Evolutionary conservation across 2,888 invertebrate genomes (phyloP).

Genomic region (Balanococcus diminutus): DNA sequence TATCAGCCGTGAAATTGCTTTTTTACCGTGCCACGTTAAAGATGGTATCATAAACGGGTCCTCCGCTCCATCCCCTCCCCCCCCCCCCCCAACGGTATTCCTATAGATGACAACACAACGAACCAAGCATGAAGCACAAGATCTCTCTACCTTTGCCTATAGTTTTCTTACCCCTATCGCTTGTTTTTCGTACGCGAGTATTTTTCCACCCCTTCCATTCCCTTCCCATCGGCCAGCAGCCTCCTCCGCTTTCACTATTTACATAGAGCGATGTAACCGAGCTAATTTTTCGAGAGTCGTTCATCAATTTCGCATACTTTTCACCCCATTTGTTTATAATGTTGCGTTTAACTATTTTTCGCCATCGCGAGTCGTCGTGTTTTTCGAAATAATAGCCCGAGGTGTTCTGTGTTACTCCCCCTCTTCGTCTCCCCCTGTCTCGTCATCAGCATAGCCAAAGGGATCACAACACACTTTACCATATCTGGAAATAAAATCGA

Average conservation of each 20-base stretch:
- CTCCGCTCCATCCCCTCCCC: too few relatives aligned
- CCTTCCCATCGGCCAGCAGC: too few relatives aligned
- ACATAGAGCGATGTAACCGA: not conserved
- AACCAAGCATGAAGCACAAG: not conserved
- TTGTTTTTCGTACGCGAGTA: not conserved
- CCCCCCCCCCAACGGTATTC: too few relatives aligned
- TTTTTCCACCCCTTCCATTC: not conserved
- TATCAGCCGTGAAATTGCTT: constrained; percentile 37
- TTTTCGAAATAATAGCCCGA: not conserved
- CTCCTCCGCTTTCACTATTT: not conserved
- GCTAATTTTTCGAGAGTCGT: not conserved
- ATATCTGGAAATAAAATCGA: not conserved
- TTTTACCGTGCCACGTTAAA: constrained; percentile 1
- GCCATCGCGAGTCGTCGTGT: not conserved
- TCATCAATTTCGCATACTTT: constrained; percentile 3
- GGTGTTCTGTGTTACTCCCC: not conserved
- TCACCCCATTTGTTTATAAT: not conserved
- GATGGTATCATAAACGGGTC: not conserved
- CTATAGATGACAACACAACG: not conserved
- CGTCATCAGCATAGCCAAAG: not conserved
- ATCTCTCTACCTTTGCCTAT: not conserved
- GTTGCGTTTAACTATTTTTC: not conserved
- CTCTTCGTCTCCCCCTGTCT: not conserved
- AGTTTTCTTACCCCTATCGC: not conserved
- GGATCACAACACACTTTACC: not conserved